Base-by-base conservation (phyloP, 2,797 vertebrate genomes). In the Jordanella pulchra region DNA sequence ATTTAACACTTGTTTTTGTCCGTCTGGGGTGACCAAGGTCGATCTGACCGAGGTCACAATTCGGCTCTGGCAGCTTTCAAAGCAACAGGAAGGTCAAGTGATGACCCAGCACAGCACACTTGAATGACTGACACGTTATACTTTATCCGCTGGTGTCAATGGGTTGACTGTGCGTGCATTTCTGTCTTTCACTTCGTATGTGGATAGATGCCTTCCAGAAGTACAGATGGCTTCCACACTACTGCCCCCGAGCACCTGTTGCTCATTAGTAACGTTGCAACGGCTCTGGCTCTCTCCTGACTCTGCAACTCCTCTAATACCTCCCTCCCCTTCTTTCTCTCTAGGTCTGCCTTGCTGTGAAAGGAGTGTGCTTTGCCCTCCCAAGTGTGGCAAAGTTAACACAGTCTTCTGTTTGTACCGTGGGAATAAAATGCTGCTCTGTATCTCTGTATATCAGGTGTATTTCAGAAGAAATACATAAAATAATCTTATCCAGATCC, bases 251-350 rank as follows among this genome's bases (percentile, higher is more conserved):
- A 82, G 80, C 93, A 94, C 91, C 92, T 93, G 92, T 93, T 90
- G 85, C 88, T 90, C 90, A 94, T 93, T 92, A 93, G 90, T 91
- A 91, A 92, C 71, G 28, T 87, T 87, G 86, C 88, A 86, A 87
- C 84, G 72, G 85, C 85, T 85, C 81, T 81, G 82, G 69, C 81
- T 80, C 80, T 69, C 78, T 72, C 72, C 76, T 75, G 73, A 79
- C 82, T 84, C 81, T 77, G 71, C 68, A 76, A 42, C 68, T 64
- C 78, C 58, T 75, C 56, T 69, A 1, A 13, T 21, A 42, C 35
- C 79, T 61, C 63, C 77, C 44, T 45, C 47, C 17, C 55, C 17
- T 13, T 5, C 30, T 23, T 18, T 42, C 60, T 64, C 60, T 42
- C n/a, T 27, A 17, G 14, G 35, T 44, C 69, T 83, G 73, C 72